phyloP scores from a whole-genome alignment of 1,140 invertebrate species.

The Lysiphlebus fabarum region DNA sequence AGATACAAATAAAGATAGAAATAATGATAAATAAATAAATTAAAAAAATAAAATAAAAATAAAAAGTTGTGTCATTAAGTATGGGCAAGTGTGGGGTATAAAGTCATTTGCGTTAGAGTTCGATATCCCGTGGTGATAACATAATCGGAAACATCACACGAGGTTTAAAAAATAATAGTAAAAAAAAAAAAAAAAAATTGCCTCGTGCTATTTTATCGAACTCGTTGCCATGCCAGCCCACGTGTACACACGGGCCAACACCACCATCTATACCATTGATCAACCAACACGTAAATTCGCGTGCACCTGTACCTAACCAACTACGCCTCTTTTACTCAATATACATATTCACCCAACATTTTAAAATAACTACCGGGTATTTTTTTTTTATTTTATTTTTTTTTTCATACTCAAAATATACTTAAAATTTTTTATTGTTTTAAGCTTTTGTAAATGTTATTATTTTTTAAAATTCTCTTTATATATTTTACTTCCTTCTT shows the following conservation, averaged over 20 bases:
- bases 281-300: conserved; percentile 32
- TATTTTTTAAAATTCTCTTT: too few species aligned
- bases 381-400: too few species aligned
- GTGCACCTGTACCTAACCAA: conserved; percentile 22
- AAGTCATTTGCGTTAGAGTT: not conserved
- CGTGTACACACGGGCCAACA: conserved; percentile 40
- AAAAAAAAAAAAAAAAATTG: not conserved
- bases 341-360: conserved; percentile 4
- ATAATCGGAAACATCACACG: conserved; percentile 41
- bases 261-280: conserved; percentile 39
- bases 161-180: not conserved
- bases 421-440: too few species aligned
- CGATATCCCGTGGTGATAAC: conserved; percentile 31
- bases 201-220: conserved; percentile 45
- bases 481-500: too few species aligned
- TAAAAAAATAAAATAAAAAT: too few species aligned
- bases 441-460: too few species aligned
- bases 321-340: conserved; percentile 12
- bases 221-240: conserved; percentile 49
- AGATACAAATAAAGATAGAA: too few species aligned
- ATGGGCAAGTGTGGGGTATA: too few species aligned
- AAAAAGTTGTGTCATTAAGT: too few species aligned
- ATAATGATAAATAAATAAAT: too few species aligned
- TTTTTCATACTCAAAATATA: too few species aligned
- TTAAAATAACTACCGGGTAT: not conserved